Conservation (phyloP, 2,113 vertebrate species). For the Tachysurus fulvidraco region DNA sequence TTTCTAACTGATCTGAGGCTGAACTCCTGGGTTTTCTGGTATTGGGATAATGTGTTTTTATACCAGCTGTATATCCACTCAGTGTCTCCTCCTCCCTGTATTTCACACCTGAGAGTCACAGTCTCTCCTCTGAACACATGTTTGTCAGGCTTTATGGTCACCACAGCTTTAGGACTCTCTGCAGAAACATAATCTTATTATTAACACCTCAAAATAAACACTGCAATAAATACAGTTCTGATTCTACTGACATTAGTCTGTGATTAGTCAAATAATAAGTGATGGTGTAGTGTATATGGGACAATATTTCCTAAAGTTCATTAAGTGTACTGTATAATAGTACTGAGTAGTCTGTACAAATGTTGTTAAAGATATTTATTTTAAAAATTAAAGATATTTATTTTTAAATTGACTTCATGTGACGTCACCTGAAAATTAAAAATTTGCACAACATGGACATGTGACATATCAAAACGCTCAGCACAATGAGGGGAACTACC, state of each 20-base stretch:
- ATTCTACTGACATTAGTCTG: too few relatives aligned
- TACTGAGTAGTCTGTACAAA: too few relatives aligned
- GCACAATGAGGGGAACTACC: too few relatives aligned
- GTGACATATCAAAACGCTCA: too few relatives aligned
- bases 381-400: too few relatives aligned
- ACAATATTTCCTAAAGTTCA: too few relatives aligned
- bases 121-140: slow-evolving; percentile 5
- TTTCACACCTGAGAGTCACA: slow-evolving; percentile 14
- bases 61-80: background rate
- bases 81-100: background rate
- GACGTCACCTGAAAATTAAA: too few relatives aligned
- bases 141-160: slow-evolving; percentile 10
- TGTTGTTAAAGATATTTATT: too few relatives aligned
- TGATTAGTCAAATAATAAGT: background rate
- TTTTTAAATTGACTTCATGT: too few relatives aligned
- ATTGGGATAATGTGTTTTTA: background rate
- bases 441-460: too few relatives aligned
- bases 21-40: background rate
- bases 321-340: too few relatives aligned
- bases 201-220: background rate
- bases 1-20: background rate
- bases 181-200: background rate
- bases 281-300: background rate
- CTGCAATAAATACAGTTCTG: background rate
- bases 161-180: background rate